Conservation (phyloP, 35 echinoderm and acorn worm species). For the Ptychodera flava region DNA sequence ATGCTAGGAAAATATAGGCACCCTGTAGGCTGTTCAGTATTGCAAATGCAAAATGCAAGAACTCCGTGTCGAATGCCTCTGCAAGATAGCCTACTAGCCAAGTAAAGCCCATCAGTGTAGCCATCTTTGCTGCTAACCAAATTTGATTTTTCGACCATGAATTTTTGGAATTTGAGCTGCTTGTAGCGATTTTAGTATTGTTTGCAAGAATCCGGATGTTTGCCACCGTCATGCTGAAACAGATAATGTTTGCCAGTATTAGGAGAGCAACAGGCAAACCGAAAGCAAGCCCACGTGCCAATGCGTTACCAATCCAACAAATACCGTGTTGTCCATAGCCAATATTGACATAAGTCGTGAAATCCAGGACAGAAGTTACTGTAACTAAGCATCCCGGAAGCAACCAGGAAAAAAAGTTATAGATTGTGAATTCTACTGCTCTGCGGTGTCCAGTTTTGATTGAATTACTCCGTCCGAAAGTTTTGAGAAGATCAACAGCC, state of each 20-base stretch:
- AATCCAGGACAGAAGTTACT: constrained; percentile 11
- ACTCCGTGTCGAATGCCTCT: constrained; percentile 9
- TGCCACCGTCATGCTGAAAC: neutral
- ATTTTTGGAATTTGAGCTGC: neutral
- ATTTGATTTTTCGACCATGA: neutral
- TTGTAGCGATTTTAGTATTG: neutral
- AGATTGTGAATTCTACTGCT: constrained; percentile 13
- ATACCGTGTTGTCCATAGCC: constrained; percentile 23
- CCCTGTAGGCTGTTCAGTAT: constrained; percentile 52
- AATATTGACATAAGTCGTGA: constrained; percentile 27
- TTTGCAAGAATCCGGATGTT: neutral
- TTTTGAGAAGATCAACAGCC: constrained; percentile 46
- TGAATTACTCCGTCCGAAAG: constrained; percentile 27
- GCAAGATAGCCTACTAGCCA: constrained; percentile 53
- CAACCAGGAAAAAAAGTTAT: constrained; percentile 41
- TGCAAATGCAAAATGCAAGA: constrained; percentile 41
- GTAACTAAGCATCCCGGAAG: constrained; percentile 25
- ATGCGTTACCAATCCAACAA: constrained; percentile 50
- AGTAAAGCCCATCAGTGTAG: constrained; percentile 52
- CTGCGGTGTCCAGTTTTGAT: neutral
- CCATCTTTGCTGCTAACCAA: constrained; percentile 19
- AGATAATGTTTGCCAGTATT: neutral
- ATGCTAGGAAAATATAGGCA: constrained; percentile 39
- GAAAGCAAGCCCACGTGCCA: neutral
- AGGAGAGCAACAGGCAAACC: neutral